A percentile compares a stretch with the other conserved stretches of the same genome.
Evolutionary conservation across 1,140 invertebrate genomes (phyloP).

Genomic region (Papilio aristodemus): DNA sequence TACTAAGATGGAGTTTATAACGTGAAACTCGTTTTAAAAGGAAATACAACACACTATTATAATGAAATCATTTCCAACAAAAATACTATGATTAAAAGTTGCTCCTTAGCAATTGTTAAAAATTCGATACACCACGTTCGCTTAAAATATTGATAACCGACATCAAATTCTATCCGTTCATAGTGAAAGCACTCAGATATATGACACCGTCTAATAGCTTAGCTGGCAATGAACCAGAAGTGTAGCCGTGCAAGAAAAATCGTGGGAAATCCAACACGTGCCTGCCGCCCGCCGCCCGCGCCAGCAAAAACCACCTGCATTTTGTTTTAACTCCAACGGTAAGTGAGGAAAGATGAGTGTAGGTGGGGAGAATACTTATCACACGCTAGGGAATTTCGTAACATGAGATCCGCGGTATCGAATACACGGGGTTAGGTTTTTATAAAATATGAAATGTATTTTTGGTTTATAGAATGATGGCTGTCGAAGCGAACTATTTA

Average conservation of each 20-base stretch:
- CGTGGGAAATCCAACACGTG: constrained; percentile 46
- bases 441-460: not conserved
- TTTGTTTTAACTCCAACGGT: constrained; percentile 47
- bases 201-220: constrained; percentile 38
- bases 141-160: constrained; percentile 23
- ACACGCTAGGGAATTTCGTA: constrained; percentile 18
- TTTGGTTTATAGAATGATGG: not conserved
- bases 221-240: constrained; percentile 47
- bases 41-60: not conserved
- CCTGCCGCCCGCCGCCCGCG: constrained; percentile 37
- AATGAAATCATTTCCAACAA: not conserved
- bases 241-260: constrained; percentile 51
- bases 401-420: not conserved
- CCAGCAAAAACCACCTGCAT: constrained; percentile 47
- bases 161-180: constrained; percentile 13
- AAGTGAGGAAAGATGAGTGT: constrained; percentile 43
- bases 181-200: constrained; percentile 27
- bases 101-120: too few relatives aligned
- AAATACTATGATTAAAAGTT: too few relatives aligned
- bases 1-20: too few relatives aligned
- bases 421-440: not conserved
- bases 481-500: not conserved
- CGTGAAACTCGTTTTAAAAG: too few relatives aligned
- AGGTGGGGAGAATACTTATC: constrained; percentile 31
- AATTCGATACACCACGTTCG: not conserved